Conservation (phyloP, 2,888 invertebrate species). For the Athetis lepigone region DNA sequence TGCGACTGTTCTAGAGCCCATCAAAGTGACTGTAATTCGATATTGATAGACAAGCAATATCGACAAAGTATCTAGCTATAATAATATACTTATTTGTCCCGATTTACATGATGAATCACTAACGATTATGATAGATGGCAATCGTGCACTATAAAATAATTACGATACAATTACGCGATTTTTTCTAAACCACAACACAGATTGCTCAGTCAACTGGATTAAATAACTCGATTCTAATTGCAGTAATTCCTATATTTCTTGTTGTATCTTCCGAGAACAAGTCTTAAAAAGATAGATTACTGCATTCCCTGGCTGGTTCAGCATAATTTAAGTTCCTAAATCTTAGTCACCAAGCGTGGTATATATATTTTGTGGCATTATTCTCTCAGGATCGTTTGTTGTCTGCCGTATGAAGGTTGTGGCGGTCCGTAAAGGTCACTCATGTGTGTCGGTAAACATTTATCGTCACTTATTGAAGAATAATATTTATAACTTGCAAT, state of each 20-base stretch:
- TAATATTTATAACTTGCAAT: slow-evolving; percentile 34
- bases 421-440: slow-evolving; percentile 14
- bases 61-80: neutral
- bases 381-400: slow-evolving; percentile 17
- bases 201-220: slow-evolving; percentile 40
- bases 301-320: neutral
- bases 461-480: slow-evolving; percentile 27
- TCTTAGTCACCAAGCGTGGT: slow-evolving; percentile 16
- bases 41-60: slow-evolving; percentile 7
- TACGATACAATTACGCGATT: slow-evolving; percentile 19
- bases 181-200: slow-evolving; percentile 24
- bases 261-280: slow-evolving; percentile 8
- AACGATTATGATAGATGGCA: slow-evolving; percentile 24
- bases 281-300: slow-evolving; percentile 2
- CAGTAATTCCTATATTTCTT: slow-evolving; percentile 29
- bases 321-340: slow-evolving; percentile 19
- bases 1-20: slow-evolving; percentile 16
- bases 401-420: slow-evolving; percentile 12
- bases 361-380: slow-evolving; percentile 17
- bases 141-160: slow-evolving; percentile 33
- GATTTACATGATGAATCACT: slow-evolving; percentile 27
- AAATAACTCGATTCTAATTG: slow-evolving; percentile 39
- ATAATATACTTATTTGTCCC: slow-evolving; percentile 10
- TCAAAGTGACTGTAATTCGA: slow-evolving; percentile 16
- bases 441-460: slow-evolving; percentile 20